Evolutionary conservation across 2,113 vertebrate genomes (phyloP), one percentile per base, ranked within the genome.

Genomic region (Epinephelus moara): DNA sequence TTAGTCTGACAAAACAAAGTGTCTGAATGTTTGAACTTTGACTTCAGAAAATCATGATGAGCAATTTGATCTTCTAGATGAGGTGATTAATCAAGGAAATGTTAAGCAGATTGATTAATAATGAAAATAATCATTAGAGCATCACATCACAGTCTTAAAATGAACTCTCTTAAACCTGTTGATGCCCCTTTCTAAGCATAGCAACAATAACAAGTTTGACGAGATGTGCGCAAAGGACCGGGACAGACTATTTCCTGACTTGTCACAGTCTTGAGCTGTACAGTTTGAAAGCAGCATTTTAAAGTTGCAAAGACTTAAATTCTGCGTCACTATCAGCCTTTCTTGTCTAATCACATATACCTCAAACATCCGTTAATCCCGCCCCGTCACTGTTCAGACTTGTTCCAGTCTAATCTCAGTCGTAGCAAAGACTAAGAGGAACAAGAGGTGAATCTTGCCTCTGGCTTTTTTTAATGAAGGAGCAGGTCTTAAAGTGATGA

Each of bases 371-470:
- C 3, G 4, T 27, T n/a, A 49, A 50, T n/a, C 47, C 23, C 9
- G 2, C 42, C 40, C 11, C 1, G 55, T 64, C 47, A n/a, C 69
- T 75, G 86, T 57, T 72, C 2, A 49, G 59, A 69, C 63, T 68
- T 55, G 73, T 73, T 57, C 17, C 63, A 30, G 15, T 27, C 19
- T 49, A 2, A 50, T 63, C 19, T 60, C 70, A 52, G 6, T 11
- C 27, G 2, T 30, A 30, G 70, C 33, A 45, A 52, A 61, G 27
- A 18, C 4, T 47, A 1, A 6, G 33, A 55, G 23, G 23, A 55
- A 19, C 9, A 75, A 70, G 47, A 71, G 5, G 50, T 69, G 55
- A 60, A 27, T 79, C 12, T 23, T 60, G 12, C 17, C 15, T 14
- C 27, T 52, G 30, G 55, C 27, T 30, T 30, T 56, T 13, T n/a